These are phyloP conservation scores for Drymodes brunneopygia DNA, from an alignment of 2,113 vertebrate species.

Conservation along the genomic window DNA sequence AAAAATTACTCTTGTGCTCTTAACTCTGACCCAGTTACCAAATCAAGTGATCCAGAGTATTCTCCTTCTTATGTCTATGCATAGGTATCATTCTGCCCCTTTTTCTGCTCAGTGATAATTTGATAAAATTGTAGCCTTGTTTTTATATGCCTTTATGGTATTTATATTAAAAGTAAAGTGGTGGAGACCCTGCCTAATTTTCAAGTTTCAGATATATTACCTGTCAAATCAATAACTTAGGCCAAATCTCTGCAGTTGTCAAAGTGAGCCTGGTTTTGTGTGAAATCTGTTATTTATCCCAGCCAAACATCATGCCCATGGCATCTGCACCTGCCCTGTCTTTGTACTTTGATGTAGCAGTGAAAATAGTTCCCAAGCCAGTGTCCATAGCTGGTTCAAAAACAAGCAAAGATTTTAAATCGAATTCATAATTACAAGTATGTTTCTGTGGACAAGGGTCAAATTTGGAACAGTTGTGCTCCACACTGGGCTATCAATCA, in stretches of 20 bases:
- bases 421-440: not conserved
- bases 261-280: not conserved
- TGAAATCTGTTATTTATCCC: not conserved
- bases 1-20: not conserved
- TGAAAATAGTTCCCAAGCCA: not conserved
- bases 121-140: not conserved
- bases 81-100: not conserved
- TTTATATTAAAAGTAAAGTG: not conserved
- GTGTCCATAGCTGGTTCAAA: not conserved
- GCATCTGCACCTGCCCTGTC: not conserved
- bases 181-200: not conserved
- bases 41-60: not conserved
- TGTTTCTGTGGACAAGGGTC: not conserved
- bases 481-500: not conserved
- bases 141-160: not conserved
- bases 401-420: not conserved
- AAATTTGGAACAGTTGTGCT: not conserved
- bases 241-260: not conserved
- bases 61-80: not conserved
- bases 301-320: not conserved
- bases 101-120: not conserved
- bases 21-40: not conserved
- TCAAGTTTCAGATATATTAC: not conserved
- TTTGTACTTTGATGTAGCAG: not conserved
- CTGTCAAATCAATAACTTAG: not conserved